These are phyloP conservation scores for Polymixis flavicincta DNA, from an alignment of 2,888 invertebrate species.

Conservation along the genomic window DNA sequence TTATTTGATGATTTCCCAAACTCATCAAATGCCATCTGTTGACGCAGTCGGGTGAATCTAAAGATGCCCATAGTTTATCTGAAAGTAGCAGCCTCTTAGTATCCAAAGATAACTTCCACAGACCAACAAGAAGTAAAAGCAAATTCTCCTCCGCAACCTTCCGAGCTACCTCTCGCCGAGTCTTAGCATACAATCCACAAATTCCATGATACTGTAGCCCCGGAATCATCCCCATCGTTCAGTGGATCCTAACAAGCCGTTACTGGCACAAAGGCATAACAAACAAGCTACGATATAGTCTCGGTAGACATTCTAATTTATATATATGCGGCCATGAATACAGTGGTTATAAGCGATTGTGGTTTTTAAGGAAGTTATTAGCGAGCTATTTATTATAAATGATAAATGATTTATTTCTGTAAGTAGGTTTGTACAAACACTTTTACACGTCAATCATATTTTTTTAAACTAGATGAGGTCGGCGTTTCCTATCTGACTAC, in stretches of 20 bases:
- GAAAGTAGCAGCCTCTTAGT: background rate
- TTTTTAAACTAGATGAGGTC: no score
- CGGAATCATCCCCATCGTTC: conserved; percentile 47
- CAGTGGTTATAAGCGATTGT: no score
- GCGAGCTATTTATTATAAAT: no score
- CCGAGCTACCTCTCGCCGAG: background rate
- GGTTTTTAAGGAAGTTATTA: no score
- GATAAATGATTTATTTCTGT: no score
- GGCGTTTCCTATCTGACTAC: no score
- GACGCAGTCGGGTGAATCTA: background rate
- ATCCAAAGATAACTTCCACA: background rate
- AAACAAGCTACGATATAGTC: conserved; percentile 64
- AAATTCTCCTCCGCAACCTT: background rate
- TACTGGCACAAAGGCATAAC: conserved; percentile 68
- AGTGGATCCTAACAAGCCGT: conserved; percentile 65
- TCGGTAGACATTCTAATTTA: conserved; percentile 68
- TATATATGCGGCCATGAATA: conserved; percentile 52
- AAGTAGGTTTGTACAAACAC: no score
- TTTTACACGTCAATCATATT: no score
- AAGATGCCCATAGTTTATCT: background rate
- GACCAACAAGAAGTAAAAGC: background rate
- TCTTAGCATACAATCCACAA: background rate
- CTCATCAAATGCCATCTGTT: background rate
- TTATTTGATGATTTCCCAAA: no score
- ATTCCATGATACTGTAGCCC: conserved; percentile 2